Evolutionary conservation across 2,888 invertebrate species (phyloP), one percentile per base, ranked within the genome.

Genomic region (Pinctada fucata): DNA sequence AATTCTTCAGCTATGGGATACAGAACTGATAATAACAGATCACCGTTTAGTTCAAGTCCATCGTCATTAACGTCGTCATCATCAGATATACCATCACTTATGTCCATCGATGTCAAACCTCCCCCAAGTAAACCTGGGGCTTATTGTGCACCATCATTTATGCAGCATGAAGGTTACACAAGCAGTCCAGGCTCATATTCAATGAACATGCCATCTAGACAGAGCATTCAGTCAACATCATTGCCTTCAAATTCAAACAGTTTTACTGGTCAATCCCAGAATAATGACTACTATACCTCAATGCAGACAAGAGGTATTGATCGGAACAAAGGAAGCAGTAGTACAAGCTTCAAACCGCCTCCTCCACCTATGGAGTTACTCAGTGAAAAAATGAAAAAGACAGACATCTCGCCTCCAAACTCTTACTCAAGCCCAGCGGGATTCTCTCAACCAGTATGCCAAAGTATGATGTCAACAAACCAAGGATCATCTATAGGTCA

Each of bases 331-430:
- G 31, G 58, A 48, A 2, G 31, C 31, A 31, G 31, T 31, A 31
- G 31, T 31, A 31, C 31, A 31, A 31, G 31, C 31, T 76, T 76
- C 49, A 79, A 49, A 66, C 72, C 65, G 4, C 79, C 79, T 3
- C 76, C 31, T 3, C 5, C 76, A 3, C 79, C 80, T n/a, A 47
- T 78, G 45, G 80, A 70, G n/a, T 13, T 80, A 48, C 67, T 80
- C 5, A 31, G 65, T 47, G 66, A 75, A 48, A 69, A 80, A 52
- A 67, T 66, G 51, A 78, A 63, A 16, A 73, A 72, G 47, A 63
- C 63, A 48, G 78, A 79, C 8, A 81, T 84, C 13, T 78, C 83
- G 47, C 31, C 65, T 68, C 13, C 68, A 8, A 4, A 65, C 31
- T 65, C 31, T 31, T 58, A 58, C 58, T 31, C n/a, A n/a, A 65